These are phyloP conservation scores for Bemisia tabaci DNA, from an alignment of 1,140 invertebrate species.

Conservation along the genomic window DNA sequence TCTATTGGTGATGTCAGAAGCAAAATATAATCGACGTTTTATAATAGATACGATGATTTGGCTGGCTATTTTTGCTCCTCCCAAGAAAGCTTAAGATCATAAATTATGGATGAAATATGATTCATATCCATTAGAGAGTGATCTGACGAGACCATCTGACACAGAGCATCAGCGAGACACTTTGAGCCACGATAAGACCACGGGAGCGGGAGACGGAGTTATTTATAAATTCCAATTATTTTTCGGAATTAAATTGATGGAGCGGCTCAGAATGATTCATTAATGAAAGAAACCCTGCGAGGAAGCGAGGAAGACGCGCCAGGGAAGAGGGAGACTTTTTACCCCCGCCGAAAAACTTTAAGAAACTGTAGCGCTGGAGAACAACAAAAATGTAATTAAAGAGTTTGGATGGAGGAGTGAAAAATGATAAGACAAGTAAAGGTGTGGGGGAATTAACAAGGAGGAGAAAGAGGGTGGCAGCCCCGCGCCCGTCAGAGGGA, in stretches of 20 bases:
- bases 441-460: neutral
- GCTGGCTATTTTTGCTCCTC: too few species aligned
- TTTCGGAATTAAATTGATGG: neutral
- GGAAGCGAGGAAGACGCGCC: neutral
- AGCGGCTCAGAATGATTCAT: neutral
- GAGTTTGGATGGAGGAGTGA: neutral
- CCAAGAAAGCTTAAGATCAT: neutral
- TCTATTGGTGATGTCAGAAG: too few species aligned
- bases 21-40: too few species aligned
- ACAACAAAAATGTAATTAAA: neutral
- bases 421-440: neutral
- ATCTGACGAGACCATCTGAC: neutral
- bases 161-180: neutral
- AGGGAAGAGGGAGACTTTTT: neutral
- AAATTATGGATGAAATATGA: neutral
- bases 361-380: neutral
- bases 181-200: too few species aligned
- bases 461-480: neutral
- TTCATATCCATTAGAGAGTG: neutral
- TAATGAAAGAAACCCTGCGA: neutral
- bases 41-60: too few species aligned
- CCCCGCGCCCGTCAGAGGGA: neutral
- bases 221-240: conserved; percentile 1
- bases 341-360: neutral
- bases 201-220: too few species aligned